Percentiles rank a stretch among this genome's conserved stretches.
These are phyloP conservation scores for Hemistola chrysoprasaria DNA, from an alignment of 2,888 invertebrate species.

Conservation along the genomic window DNA sequence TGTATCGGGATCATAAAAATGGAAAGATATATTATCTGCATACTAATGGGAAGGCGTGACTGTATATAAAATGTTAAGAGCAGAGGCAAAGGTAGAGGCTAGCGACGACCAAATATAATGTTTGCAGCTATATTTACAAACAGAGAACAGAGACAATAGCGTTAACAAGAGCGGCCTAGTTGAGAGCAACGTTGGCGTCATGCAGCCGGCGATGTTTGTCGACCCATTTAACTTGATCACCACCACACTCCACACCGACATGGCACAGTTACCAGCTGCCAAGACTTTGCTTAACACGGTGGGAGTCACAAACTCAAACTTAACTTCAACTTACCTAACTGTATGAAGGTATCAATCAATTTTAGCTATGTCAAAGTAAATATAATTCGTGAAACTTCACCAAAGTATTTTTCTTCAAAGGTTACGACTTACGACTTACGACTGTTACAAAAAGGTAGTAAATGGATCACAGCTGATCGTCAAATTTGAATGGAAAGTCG, in stretches of 20 bases:
- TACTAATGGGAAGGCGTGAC: too few relatives aligned
- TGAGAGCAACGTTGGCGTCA: slow-evolving; percentile 64
- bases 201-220: slow-evolving; percentile 52
- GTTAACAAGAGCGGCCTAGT: slow-evolving; percentile 75
- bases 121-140: slow-evolving; percentile 43
- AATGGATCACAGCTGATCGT: too few relatives aligned
- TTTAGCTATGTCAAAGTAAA: too few relatives aligned
- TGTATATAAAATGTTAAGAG: background rate
- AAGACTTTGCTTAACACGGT: slow-evolving; percentile 9
- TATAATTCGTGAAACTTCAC: too few relatives aligned
- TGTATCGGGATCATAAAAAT: too few relatives aligned
- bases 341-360: too few relatives aligned
- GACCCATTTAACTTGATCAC: slow-evolving; percentile 66
- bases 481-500: too few relatives aligned
- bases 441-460: too few relatives aligned
- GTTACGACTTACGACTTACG: too few relatives aligned
- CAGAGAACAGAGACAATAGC: slow-evolving; percentile 60
- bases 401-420: too few relatives aligned
- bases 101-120: slow-evolving; percentile 29
- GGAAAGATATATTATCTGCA: too few relatives aligned
- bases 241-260: slow-evolving; percentile 28
- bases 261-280: slow-evolving; percentile 16
- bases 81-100: slow-evolving; percentile 8
- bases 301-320: slow-evolving; percentile 15
- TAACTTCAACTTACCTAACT: slow-evolving; percentile 5